Conservation (phyloP, 2,888 invertebrate genomes). For the Antitype chi region DNA sequence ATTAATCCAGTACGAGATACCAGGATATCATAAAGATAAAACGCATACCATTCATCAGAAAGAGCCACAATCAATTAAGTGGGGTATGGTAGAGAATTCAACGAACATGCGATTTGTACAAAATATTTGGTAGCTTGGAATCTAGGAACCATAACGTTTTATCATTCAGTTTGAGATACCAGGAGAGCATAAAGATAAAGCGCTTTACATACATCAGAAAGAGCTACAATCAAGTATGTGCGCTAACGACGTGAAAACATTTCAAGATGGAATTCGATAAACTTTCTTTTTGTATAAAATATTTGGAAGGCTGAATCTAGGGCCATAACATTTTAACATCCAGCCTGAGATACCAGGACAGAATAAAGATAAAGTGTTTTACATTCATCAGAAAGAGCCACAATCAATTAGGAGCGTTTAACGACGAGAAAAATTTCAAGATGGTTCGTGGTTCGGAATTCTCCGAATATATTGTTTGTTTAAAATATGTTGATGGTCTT, state of each 20-base stretch:
- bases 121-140: constrained; percentile 24
- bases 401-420: constrained; percentile 41
- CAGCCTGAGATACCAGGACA: constrained; percentile 28
- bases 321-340: constrained; percentile 13
- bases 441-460: constrained; percentile 2
- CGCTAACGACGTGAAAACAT: background rate
- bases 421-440: constrained; percentile 20
- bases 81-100: background rate
- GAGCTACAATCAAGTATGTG: constrained; percentile 35
- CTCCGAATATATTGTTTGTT: constrained; percentile 38
- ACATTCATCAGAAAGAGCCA: constrained; percentile 27
- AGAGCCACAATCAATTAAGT: constrained; percentile 13
- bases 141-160: constrained; percentile 10
- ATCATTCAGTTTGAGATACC: constrained; percentile 19
- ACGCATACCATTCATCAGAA: constrained; percentile 12
- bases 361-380: constrained; percentile 33
- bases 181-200: constrained; percentile 38
- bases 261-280: background rate
- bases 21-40: constrained; percentile 20
- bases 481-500: constrained; percentile 42
- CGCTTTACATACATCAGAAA: constrained; percentile 19
- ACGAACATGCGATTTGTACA: background rate
- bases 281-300: constrained; percentile 17
- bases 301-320: constrained; percentile 25
- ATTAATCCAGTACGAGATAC: background rate